These are phyloP conservation scores for Paramacrobiotus metropolitanus DNA, from an alignment of 1,140 invertebrate species.

Conservation along the genomic window DNA sequence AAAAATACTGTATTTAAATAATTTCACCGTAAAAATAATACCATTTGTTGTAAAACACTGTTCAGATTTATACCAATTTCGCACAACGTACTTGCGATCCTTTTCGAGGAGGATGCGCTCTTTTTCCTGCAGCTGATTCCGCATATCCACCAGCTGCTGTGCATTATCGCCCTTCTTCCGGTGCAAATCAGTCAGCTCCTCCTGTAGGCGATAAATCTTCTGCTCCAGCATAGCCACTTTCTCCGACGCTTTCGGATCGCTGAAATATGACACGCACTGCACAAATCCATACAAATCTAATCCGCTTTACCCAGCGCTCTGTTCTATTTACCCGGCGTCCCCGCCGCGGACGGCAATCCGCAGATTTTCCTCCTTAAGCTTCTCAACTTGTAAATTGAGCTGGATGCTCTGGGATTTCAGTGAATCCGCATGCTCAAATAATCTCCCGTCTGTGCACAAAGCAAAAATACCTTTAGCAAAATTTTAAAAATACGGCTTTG, in stretches of 20 bases:
- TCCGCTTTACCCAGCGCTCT: too few species aligned
- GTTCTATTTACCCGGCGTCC: too few species aligned
- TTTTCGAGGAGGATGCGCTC: conserved; percentile 44
- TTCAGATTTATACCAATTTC: too few species aligned
- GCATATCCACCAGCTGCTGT: conserved; percentile 72
- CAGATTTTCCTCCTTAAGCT: conserved; percentile 37
- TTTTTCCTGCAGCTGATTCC: conserved; percentile 56
- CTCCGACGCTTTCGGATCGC: neutral
- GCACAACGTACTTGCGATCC: too few species aligned
- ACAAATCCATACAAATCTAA: neutral
- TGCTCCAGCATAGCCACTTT: conserved; percentile 37
- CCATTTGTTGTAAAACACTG: too few species aligned
- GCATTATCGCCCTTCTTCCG: conserved; percentile 67
- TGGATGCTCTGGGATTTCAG: conserved; percentile 56
- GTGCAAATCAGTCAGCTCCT: conserved; percentile 71
- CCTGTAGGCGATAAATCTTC: conserved; percentile 57
- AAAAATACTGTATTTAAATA: too few species aligned
- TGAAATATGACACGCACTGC: neutral
- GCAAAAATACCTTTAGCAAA: too few species aligned
- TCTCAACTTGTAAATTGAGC: conserved; percentile 55
- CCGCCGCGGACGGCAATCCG: conserved; percentile 9
- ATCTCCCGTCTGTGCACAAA: conserved; percentile 46
- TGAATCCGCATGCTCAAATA: conserved; percentile 54
- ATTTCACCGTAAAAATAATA: too few species aligned
- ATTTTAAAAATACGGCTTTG: too few species aligned